A percentile compares a stretch with the other conserved stretches of the same genome.
Evolutionary conservation across 2,797 vertebrate genomes (phyloP).

Genomic region (Macropus fuliginosus): DNA sequence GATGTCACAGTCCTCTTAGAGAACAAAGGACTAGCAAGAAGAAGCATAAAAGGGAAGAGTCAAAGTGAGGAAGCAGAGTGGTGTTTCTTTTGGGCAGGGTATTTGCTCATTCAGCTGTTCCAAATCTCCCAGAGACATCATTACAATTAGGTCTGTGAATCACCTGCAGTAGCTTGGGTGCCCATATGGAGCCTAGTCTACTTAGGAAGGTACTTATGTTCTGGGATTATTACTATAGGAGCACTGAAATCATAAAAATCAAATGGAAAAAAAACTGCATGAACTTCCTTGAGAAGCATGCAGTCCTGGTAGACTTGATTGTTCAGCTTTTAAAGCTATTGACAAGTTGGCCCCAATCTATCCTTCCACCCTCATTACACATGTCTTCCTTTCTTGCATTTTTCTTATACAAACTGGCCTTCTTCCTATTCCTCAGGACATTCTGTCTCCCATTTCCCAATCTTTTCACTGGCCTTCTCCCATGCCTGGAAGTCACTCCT

Average conservation of each 20-base stretch:
- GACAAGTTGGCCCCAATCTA: background rate
- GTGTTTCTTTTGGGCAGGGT: background rate
- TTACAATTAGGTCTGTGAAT: slow-evolving; percentile 12
- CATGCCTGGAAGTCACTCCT: background rate
- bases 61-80: background rate
- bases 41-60: background rate
- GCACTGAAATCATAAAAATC: background rate
- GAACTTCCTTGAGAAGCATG: background rate
- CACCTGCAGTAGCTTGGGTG: background rate
- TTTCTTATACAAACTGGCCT: background rate
- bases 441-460: background rate
- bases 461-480: background rate
- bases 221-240: background rate
- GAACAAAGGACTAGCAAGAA: too few species aligned
- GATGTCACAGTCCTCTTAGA: too few species aligned
- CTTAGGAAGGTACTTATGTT: background rate
- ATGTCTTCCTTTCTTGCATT: background rate
- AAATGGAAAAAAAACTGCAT: background rate
- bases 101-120: slow-evolving; percentile 15
- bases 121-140: background rate
- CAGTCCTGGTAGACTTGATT: background rate
- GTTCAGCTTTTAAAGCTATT: background rate
- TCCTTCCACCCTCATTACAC: background rate
- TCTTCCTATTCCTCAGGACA: background rate
- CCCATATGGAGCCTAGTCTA: background rate